These are phyloP conservation scores for Onychomys leucogaster DNA, from an alignment of 2,797 vertebrate species.

Conservation along the genomic window DNA sequence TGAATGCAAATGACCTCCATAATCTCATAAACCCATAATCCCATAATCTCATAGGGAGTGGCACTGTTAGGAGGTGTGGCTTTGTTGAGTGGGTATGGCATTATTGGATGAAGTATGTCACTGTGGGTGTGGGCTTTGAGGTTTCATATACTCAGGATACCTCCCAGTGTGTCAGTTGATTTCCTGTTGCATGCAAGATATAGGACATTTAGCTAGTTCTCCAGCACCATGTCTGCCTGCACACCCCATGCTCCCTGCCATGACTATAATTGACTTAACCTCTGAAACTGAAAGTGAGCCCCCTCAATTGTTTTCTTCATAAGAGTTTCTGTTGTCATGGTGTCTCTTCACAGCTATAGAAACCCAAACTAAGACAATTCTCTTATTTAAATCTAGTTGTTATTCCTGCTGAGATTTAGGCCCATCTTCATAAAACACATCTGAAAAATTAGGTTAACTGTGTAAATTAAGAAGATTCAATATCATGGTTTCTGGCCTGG, in stretches of 20 bases:
- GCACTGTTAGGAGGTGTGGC: neutral
- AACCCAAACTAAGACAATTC: neutral
- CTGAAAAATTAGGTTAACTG: neutral
- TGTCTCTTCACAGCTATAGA: neutral
- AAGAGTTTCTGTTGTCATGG: neutral
- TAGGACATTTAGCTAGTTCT: neutral
- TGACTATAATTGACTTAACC: neutral
- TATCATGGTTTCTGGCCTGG: neutral
- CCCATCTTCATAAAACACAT: neutral
- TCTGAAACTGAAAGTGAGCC: neutral
- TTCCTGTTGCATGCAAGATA: neutral
- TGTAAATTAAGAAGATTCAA: neutral
- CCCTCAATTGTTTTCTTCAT: neutral
- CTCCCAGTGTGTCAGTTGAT: neutral
- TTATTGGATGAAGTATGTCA: neutral
- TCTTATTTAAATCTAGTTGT: neutral
- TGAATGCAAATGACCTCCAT: neutral
- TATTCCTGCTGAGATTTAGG: conserved; percentile 17
- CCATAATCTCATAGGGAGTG: neutral
- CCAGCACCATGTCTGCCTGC: neutral
- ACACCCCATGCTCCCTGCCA: neutral
- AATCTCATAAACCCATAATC: neutral
- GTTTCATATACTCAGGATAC: neutral
- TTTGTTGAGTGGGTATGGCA: neutral
- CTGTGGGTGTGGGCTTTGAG: too few relatives aligned